These are phyloP conservation scores for Podarcis raffonei DNA, from an alignment of 2,113 vertebrate genomes.

Conservation along the genomic window DNA sequence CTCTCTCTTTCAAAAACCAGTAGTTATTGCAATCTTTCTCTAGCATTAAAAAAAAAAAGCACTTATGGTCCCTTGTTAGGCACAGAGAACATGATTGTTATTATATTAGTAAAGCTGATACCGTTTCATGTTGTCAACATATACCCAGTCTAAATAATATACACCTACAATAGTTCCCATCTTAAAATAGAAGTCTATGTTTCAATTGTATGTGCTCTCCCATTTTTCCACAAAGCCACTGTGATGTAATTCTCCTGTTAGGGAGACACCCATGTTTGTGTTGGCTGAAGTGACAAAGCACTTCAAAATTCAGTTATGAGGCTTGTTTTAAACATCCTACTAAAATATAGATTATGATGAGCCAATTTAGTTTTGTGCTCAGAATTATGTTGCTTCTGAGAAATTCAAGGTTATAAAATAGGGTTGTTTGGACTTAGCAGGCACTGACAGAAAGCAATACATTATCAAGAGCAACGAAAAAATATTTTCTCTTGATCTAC, in stretches of 20 bases:
- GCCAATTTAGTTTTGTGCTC: slow-evolving; percentile 15
- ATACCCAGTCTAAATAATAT: background rate
- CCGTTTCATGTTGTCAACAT: background rate
- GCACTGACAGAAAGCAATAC: background rate
- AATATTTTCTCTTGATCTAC: background rate
- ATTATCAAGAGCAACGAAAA: background rate
- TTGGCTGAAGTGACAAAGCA: slow-evolving; percentile 42
- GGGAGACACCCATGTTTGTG: slow-evolving; percentile 62
- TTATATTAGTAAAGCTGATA: background rate
- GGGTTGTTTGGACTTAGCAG: background rate
- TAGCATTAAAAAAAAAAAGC: background rate
- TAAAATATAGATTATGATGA: background rate
- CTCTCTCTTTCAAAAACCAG: background rate
- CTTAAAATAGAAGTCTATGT: slow-evolving; percentile 44
- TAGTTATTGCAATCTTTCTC: background rate
- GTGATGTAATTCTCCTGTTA: slow-evolving; percentile 40
- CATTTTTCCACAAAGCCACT: slow-evolving; percentile 43
- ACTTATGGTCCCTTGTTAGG: background rate
- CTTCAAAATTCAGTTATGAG: slow-evolving; percentile 43
- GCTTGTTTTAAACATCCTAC: slow-evolving; percentile 33
- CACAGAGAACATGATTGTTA: background rate
- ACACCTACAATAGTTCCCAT: slow-evolving; percentile 39
- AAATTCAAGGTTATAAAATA: background rate
- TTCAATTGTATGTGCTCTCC: background rate
- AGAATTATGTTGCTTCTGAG: background rate